These are phyloP conservation scores for Clarias platycephalus DNA, from an alignment of 2,797 vertebrate genomes.

Conservation along the genomic window DNA sequence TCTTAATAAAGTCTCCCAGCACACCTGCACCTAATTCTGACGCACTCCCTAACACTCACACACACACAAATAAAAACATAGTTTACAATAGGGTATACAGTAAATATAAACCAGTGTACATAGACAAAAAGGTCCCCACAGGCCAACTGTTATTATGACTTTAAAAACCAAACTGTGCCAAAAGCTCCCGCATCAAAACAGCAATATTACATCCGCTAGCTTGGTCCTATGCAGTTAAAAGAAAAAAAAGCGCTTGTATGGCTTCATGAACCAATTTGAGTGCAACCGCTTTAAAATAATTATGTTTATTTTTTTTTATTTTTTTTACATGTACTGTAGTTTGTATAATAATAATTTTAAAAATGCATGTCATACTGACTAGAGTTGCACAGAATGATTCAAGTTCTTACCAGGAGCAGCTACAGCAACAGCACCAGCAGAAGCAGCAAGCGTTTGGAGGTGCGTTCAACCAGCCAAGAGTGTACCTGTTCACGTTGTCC, in stretches of 20 bases:
- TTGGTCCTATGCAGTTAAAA: background rate
- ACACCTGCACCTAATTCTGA: constrained; percentile 37
- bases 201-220: background rate
- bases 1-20: constrained; percentile 48
- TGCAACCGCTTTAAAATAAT: background rate
- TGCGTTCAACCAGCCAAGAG: constrained; percentile 61
- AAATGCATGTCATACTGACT: background rate
- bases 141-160: background rate
- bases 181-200: background rate
- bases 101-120: background rate
- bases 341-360: background rate
- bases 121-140: background rate
- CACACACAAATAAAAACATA: constrained; percentile 12
- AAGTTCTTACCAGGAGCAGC: constrained; percentile 89
- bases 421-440: constrained; percentile 99
- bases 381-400: background rate
- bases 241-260: background rate
- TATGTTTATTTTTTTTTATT: background rate
- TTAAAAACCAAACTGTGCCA: background rate
- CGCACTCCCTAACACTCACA: constrained; percentile 29
- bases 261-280: background rate
- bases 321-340: background rate
- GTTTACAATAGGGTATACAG: constrained; percentile 11
- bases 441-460: constrained; percentile 94
- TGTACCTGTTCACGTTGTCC: constrained; percentile 67